Base-by-base conservation (phyloP, 2,888 invertebrate species). In the Tinea pellionella region DNA sequence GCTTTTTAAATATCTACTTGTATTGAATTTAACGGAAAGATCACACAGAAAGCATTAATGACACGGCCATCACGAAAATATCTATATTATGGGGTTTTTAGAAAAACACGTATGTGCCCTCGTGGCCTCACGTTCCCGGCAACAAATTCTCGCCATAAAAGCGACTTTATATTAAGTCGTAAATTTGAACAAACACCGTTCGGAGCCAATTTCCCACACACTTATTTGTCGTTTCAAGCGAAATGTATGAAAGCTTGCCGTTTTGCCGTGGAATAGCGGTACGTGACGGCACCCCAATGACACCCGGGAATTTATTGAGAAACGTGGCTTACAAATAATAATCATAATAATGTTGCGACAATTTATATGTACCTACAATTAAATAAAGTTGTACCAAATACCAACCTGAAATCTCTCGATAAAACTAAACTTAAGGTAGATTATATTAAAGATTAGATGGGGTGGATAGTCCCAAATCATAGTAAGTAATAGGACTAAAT, bases 161-260 rank as follows among this genome's bases (percentile, higher is more conserved):
- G 70, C 73, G 70, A 74, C 70, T 73, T 77, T 75, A 77, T 77
- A 78, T 79, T 77, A 75, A 77, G 74, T 73, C 77, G 73, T 79
- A 78, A 79, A 78, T 78, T 77, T 69, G 70, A 69, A 69, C 69
- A 73, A 75, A 73, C 74, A 74, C 71, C 70, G 69, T 66, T 69
- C 68, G 71, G 71, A 57, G 69, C 72, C 76, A 74, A 74, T 75
- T 75, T 73, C 68, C 69, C 67, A 65, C 63, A 60, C 73, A 73
- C 70, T 75, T 74, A 72, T 73, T 60, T 61, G 61, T 61, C 61
- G 59, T 60, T 59, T 60, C 57, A 15, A 15, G 32, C 57, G 57
- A 57, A 57, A 42, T 61, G 61, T 61, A 59, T 61, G 59, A 53
- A 60, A 53, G 60, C 42, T 55, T 60, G 32, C 24, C 51, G 51